Base-by-base conservation (phyloP, 2,113 vertebrate species). In the Neogale vison region DNA sequence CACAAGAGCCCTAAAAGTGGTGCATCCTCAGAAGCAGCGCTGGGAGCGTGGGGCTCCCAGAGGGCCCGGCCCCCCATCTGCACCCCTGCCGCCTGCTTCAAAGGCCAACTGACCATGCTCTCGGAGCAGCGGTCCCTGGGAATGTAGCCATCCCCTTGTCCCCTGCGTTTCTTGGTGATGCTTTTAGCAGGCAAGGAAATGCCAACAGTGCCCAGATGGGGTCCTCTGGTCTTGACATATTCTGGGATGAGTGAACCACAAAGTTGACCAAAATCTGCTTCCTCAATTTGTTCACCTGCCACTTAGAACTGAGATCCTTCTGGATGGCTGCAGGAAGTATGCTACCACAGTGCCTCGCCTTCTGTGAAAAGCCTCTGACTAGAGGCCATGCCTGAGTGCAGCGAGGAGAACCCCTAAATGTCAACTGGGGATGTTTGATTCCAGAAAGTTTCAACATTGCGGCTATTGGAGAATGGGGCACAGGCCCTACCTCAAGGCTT, bases 31-130 rank as follows among this genome's bases (percentile, higher is more conserved):
- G 52, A 86, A 74, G 55, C 26, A n/a, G 55, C 29, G 6, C 94
- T 29, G 84, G 65, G 72, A 1, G 21, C 0, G 0, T 0, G 18
- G 42, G 47, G 29, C 65, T 71, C 69, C 63, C 61, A 14, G 18
- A 47, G 34, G 45, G 55, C 18, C 34, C 0, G 0, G 21, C 11
- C 61, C 63, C 6, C 39, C 26, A 1, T 21, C 10, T 12, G 0
- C 34, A 21, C 5, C 0, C 50, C 76, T 42, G 20, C 88, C 12
- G 5, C 36, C 14, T 0, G 0, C 9, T 42, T 50, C 57, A 12
- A 74, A 81, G 61, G 72, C 42, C 36, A 42, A 42, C 3, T 10
- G 36, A 15, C 24, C 47, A 7, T 0, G 0, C 45, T 47, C 15
- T 47, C 13, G 0, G 36, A 26, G 47, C n/a, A 4, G 18, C 13